Evolutionary conservation across 2,888 invertebrate species (phyloP), one percentile per base, ranked within the genome.

Genomic region (Drosophila vallismaia): DNA sequence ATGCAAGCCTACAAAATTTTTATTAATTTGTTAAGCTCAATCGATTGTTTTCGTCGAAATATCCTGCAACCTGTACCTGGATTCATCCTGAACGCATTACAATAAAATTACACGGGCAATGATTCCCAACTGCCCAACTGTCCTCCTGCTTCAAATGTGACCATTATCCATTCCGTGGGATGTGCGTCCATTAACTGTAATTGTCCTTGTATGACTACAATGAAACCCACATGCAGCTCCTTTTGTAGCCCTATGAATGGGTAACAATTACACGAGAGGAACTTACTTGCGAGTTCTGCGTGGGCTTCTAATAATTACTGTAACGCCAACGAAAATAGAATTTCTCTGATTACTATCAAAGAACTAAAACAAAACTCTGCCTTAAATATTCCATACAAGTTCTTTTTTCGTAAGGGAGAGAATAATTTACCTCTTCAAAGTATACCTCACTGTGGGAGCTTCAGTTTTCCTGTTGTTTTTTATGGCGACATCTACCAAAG

Each of bases 151-250:
- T 26, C 28, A 24, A 51, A 38, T 29, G 63, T 19, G n/a, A 29
- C 28, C 57, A 31, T 29, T 51, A 9, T 33, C 42, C 42, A 42
- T 19, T 42, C 12, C 42, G 19, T 19, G 42, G 42, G 14, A 19
- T 42, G 42, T 60, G 45, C 31, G 33, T 52, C 40, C 6, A 46
- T 48, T 40, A 48, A 64, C 28, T 28, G 63, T 28, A 64, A 53
- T 62, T 33, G 40, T 51, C 33, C 26, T 14, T 38, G 8, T 12
- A 8, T 14, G 19, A 19, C 19, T 19, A 12, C 38, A 38, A 62
- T 46, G 29, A 64, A 60, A 38, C 60, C 51, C 62, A 58, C 31
- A 26, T 52, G 42, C 12, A 53, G 19, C 38, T 38, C 4, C 19
- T 2, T 29, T 19, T 19, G 31, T 31, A 31, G 4, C 36, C 36